phyloP scores from a whole-genome alignment of 1,140 invertebrate species.

The Drosophila virilis region DNA sequence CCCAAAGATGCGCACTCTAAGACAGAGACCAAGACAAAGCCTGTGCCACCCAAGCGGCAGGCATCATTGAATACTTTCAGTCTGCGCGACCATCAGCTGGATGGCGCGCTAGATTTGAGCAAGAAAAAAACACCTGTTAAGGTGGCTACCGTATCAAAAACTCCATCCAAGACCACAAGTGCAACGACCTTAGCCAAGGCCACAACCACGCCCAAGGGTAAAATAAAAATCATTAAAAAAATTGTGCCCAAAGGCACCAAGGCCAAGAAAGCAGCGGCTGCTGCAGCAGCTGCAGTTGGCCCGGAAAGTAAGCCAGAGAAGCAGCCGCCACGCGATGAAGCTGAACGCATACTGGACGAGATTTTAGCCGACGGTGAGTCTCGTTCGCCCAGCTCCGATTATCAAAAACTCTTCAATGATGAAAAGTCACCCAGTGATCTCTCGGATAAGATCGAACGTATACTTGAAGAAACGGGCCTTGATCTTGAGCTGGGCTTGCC shows the following conservation, averaged over 20 bases:
- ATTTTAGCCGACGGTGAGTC: slow-evolving; percentile 62
- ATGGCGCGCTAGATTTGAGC: slow-evolving; percentile 74
- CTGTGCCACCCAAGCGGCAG: slow-evolving; percentile 59
- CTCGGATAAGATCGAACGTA: slow-evolving; percentile 78
- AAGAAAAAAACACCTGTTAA: slow-evolving; percentile 65
- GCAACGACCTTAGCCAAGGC: slow-evolving; percentile 43
- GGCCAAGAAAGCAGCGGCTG: slow-evolving; percentile 64
- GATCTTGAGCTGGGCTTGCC: slow-evolving; percentile 73
- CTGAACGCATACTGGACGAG: slow-evolving; percentile 73
- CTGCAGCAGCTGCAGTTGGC: slow-evolving; percentile 22
- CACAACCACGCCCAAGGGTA: slow-evolving; percentile 54
- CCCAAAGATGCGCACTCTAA: slow-evolving; percentile 3
- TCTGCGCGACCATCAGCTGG: slow-evolving; percentile 75
- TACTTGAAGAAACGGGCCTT: slow-evolving; percentile 72
- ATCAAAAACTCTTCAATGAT: slow-evolving; percentile 73
- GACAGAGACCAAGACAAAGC: slow-evolving; percentile 39
- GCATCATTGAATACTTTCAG: slow-evolving; percentile 66
- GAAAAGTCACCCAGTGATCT: slow-evolving; percentile 82
- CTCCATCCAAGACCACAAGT: slow-evolving; percentile 21
- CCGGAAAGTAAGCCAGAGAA: neutral
- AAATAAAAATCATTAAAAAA: slow-evolving; percentile 77
- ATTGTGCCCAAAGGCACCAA: slow-evolving; percentile 78
- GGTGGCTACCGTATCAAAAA: slow-evolving; percentile 23
- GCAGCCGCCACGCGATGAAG: slow-evolving; percentile 59
- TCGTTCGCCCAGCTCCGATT: slow-evolving; percentile 76